A percentile compares a stretch with the other conserved stretches of the same genome.
phyloP scores from a whole-genome alignment of 2,113 vertebrate species.

The Gambusia affinis region DNA sequence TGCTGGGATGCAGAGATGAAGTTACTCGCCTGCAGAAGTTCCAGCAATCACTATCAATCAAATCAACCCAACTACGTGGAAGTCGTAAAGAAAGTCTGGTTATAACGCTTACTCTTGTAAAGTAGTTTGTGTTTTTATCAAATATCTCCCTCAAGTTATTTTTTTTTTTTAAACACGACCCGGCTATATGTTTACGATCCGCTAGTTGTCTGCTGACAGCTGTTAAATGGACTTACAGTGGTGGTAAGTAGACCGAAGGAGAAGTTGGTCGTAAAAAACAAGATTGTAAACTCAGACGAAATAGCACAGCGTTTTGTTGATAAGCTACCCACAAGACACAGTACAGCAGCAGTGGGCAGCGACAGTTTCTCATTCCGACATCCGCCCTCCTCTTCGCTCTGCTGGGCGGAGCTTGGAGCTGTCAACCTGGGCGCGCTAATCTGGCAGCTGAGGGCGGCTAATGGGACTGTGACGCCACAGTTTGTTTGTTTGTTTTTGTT shows the following conservation, averaged over 20 bases:
- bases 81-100: background rate
- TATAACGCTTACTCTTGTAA: background rate
- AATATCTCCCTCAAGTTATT: background rate
- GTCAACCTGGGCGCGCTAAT: constrained; percentile 33
- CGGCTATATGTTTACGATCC: background rate
- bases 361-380: constrained; percentile 32
- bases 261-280: background rate
- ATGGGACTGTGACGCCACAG: too few species aligned
- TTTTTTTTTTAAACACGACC: too few species aligned
- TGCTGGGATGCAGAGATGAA: background rate
- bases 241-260: background rate
- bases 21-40: background rate
- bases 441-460: background rate
- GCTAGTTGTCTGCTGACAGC: background rate
- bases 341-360: background rate
- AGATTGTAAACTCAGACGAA: background rate
- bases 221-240: background rate
- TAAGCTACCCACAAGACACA: constrained; percentile 1
- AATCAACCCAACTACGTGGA: background rate
- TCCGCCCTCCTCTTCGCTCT: constrained; percentile 35
- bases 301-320: too few species aligned
- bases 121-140: background rate
- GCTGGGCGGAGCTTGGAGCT: constrained; percentile 58
- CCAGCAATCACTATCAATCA: background rate
- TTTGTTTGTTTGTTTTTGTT: too few species aligned